Evolutionary conservation across 2,888 invertebrate genomes (phyloP), one percentile per base, ranked within the genome.

Genomic region (Schrankia costaestrigalis): DNA sequence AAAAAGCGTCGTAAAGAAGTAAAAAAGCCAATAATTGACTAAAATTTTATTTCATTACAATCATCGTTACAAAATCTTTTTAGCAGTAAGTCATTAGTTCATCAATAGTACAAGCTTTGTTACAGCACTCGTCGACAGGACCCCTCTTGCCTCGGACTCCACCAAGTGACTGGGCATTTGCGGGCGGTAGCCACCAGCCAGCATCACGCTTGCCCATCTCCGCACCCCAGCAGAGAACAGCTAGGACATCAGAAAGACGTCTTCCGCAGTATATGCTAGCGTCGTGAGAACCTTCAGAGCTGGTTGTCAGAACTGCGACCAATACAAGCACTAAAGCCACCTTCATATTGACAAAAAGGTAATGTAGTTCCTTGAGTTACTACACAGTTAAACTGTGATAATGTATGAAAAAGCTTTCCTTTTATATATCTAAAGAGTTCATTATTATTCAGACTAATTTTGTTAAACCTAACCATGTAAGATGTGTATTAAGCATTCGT

Each of bases 61-160:
- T n/a, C 22, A 22, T 22, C 2, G 10, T 22, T 9, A 22, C n/a
- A 22, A 22, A 9, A 8, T 9, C 10, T 4, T 5, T 17, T 24
- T 24, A 31, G 15, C 31, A 31, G 10, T 31, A 31, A 9, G 9
- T 6, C 1, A 11, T 11, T 2, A 31, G 12, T 19, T 31, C 31
- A 1, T 31, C 25, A 10, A 25, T 12, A 10, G 24, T 31, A 12
- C 31, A 31, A 13, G 25, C 13, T 12, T 31, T 31, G 12, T 31
- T 14, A 11, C 56, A 53, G 35, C 56, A 53, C 18, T 53, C 52
- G 3, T 56, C 56, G 9, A 35, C 52, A 0, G 26, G 40, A 4
- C 46, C 52, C 0, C 52, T 37, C 25, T 53, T 53, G 9, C 56
- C 46, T 2, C 52, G 52, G 2, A 12, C 4, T 3, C 46, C 52